Evolutionary conservation across 2,888 invertebrate species (phyloP).

Genomic region (Euclidia mi): DNA sequence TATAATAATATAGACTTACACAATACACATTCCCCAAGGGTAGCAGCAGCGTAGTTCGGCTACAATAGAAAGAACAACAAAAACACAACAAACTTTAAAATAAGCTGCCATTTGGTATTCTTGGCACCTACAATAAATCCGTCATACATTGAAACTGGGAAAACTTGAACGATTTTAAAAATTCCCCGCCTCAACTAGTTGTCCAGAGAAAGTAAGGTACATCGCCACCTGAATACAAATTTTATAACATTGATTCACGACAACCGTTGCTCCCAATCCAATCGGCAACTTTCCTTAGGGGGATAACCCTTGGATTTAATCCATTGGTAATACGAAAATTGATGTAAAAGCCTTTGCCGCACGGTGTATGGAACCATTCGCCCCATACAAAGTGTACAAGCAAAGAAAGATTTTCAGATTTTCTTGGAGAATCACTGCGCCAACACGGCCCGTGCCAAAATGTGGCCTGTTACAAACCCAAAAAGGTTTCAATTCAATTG

Average conservation of each 20-base stretch:
- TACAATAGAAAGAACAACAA: neutral
- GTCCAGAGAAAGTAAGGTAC: conserved; percentile 77
- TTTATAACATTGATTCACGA: conserved; percentile 86
- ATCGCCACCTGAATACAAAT: conserved; percentile 85
- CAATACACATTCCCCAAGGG: no score
- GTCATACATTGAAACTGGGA: conserved; percentile 48
- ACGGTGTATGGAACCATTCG: conserved; percentile 68
- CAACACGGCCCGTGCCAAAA: conserved; percentile 70
- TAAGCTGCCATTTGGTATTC: conserved; percentile 39
- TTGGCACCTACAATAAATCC: conserved; percentile 46
- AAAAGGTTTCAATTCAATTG: conserved; percentile 85
- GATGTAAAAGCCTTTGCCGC: conserved; percentile 84
- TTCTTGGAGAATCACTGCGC: conserved; percentile 79
- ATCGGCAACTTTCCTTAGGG: conserved; percentile 82
- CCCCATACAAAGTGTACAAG: conserved; percentile 81
- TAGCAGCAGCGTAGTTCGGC: no score
- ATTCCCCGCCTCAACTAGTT: conserved; percentile 68
- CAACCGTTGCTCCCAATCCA: conserved; percentile 76
- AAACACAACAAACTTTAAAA: conserved; percentile 8
- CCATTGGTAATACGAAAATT: conserved; percentile 89
- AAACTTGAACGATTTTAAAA: conserved; percentile 69
- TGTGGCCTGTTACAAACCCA: conserved; percentile 75
- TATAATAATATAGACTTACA: no score
- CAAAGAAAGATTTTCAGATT: conserved; percentile 77
- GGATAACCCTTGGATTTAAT: conserved; percentile 87